These are phyloP conservation scores for Drosophila orena DNA, from an alignment of 1,140 invertebrate species.

Conservation along the genomic window DNA sequence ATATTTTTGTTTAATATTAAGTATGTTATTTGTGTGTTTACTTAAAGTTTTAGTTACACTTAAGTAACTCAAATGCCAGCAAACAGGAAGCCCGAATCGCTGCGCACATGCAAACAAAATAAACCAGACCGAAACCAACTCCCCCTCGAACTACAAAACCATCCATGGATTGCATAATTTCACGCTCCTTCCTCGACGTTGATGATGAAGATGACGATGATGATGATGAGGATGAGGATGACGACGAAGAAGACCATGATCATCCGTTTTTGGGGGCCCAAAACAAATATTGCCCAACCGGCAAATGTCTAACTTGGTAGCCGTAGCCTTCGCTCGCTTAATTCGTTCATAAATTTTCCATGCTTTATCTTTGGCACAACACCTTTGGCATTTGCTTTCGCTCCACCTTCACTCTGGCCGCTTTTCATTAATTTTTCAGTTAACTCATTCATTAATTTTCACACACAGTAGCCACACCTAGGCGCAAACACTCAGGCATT, in stretches of 20 bases:
- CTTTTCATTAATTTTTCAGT: constrained; percentile 84
- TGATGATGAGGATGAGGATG: constrained; percentile 6
- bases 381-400: constrained; percentile 64
- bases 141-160: constrained; percentile 5
- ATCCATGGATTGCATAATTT: constrained; percentile 75
- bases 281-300: constrained; percentile 79
- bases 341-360: constrained; percentile 78
- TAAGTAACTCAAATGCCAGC: constrained; percentile 78
- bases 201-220: constrained; percentile 3
- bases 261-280: constrained; percentile 42
- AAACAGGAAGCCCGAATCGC: constrained; percentile 73
- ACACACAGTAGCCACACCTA: constrained; percentile 53
- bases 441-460: constrained; percentile 83
- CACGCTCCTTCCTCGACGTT: constrained; percentile 48
- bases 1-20: constrained; percentile 84
- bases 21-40: constrained; percentile 83
- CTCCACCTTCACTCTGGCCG: constrained; percentile 44
- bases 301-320: constrained; percentile 68
- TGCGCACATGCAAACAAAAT: constrained; percentile 78
- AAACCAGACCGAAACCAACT: constrained; percentile 49
- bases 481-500: constrained; percentile 25
- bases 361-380: constrained; percentile 80
- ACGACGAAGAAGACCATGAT: background rate
- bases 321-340: constrained; percentile 34
- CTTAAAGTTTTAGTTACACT: constrained; percentile 82